Percentiles rank a stretch among this genome's conserved stretches.
Conservation (phyloP, 2,888 invertebrate genomes). For the Drosophila imparisetae region DNA sequence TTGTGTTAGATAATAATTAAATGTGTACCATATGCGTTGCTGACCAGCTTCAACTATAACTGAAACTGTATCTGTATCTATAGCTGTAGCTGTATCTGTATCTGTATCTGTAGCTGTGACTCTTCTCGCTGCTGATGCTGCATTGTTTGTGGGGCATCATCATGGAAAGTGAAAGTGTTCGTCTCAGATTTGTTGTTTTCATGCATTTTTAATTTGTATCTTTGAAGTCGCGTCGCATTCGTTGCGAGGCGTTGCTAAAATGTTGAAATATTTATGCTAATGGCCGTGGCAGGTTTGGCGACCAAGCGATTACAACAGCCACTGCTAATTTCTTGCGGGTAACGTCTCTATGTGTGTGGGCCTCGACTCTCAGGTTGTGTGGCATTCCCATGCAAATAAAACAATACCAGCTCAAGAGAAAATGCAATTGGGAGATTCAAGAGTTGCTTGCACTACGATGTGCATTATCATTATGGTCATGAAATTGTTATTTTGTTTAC, state of each 20-base stretch:
- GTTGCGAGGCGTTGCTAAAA: constrained; percentile 56
- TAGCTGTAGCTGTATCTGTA: constrained; percentile 23
- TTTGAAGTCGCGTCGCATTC: constrained; percentile 17
- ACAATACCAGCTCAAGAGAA: not conserved
- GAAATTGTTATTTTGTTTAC: not conserved
- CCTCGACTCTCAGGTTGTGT: constrained; percentile 2
- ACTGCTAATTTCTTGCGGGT: constrained; percentile 28
- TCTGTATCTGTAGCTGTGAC: constrained; percentile 25
- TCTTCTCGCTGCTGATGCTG: constrained; percentile 47
- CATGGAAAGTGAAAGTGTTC: constrained; percentile 71
- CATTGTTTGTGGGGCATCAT: constrained; percentile 54
- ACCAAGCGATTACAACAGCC: constrained; percentile 47
- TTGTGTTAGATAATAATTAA: constrained; percentile 70
- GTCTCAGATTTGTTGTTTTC: constrained; percentile 47
- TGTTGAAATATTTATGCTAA: constrained; percentile 61
- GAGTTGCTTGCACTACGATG: constrained; percentile 21
- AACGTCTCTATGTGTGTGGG: constrained; percentile 4
- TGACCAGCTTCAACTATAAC: constrained; percentile 14
- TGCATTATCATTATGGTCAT: constrained; percentile 7
- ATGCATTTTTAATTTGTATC: constrained; percentile 74
- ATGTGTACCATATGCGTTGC: constrained; percentile 28
- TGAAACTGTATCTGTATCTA: constrained; percentile 17
- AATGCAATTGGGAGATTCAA: not conserved
- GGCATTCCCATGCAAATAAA: not conserved
- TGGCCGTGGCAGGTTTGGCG: constrained; percentile 23